Evolutionary conservation across 2,888 invertebrate genomes (phyloP).

Genomic region (Lordiphosa andalusiaca): DNA sequence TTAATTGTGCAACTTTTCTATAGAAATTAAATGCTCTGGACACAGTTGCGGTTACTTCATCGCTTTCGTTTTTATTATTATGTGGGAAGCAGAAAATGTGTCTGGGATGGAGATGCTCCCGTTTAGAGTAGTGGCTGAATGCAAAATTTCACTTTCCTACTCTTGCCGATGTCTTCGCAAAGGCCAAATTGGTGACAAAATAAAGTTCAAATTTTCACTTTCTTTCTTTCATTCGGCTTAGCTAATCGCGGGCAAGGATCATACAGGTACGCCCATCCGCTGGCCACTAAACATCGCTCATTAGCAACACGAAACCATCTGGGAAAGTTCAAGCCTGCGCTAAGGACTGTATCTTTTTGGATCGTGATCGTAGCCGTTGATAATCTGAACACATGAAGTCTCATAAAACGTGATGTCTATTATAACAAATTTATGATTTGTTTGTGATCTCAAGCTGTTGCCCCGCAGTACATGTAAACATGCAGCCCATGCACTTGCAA

Average conservation of each 20-base stretch:
- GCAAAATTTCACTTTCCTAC: conserved; percentile 44
- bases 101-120: conserved; percentile 31
- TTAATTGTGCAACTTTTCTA: conserved; percentile 73
- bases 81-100: conserved; percentile 44
- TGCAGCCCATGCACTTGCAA: conserved; percentile 48
- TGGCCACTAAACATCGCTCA: conserved; percentile 41
- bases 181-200: conserved; percentile 34
- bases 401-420: conserved; percentile 52
- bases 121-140: conserved; percentile 18
- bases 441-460: conserved; percentile 32
- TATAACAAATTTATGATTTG: conserved; percentile 37
- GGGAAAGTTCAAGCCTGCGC: conserved; percentile 55
- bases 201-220: conserved; percentile 22
- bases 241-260: conserved; percentile 42
- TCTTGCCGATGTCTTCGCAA: too few relatives aligned
- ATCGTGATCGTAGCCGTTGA: conserved; percentile 60
- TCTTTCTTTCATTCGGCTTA: conserved; percentile 17
- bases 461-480: too few relatives aligned
- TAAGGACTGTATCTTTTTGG: conserved; percentile 16
- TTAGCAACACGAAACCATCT: conserved; percentile 51
- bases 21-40: conserved; percentile 58
- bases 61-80: conserved; percentile 69
- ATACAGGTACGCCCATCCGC: conserved; percentile 20
- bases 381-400: conserved; percentile 62
- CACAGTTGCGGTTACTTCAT: conserved; percentile 61